Evolutionary conservation across 2,888 invertebrate genomes (phyloP).

Genomic region (Halocaridina rubra): DNA sequence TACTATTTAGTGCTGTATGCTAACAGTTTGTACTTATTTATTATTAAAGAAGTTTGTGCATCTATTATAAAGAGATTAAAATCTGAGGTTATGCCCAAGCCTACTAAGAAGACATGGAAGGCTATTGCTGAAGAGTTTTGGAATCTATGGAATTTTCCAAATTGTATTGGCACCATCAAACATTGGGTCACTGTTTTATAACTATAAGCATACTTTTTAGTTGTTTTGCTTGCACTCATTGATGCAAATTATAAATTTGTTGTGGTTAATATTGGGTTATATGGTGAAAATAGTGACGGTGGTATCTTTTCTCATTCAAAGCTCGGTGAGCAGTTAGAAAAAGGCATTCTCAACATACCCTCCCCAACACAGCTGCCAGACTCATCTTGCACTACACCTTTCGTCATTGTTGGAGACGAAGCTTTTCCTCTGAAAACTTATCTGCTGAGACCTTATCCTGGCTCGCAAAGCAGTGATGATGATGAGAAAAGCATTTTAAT

Average conservation of each 20-base stretch:
- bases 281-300: constrained; percentile 9
- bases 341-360: not conserved
- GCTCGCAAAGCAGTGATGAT: not conserved
- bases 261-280: constrained; percentile 1
- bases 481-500: not conserved
- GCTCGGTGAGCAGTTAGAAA: constrained; percentile 3
- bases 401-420: not conserved
- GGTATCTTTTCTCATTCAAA: constrained; percentile 21
- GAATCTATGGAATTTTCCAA: not conserved
- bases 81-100: not conserved
- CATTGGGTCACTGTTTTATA: constrained; percentile 12
- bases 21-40: too few relatives aligned
- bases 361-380: not conserved
- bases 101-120: not conserved
- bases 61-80: not conserved
- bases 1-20: too few relatives aligned
- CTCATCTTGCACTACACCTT: constrained; percentile 9
- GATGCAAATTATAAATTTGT: constrained; percentile 13
- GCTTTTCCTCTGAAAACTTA: constrained; percentile 1
- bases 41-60: not conserved
- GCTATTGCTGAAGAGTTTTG: too few relatives aligned
- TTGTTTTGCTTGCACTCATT: not conserved
- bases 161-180: not conserved
- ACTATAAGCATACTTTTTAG: constrained; percentile 1
- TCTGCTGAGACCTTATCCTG: not conserved